Evolutionary conservation across 2,888 invertebrate species (phyloP).

Genomic region (Callyntrura guangdongensis): DNA sequence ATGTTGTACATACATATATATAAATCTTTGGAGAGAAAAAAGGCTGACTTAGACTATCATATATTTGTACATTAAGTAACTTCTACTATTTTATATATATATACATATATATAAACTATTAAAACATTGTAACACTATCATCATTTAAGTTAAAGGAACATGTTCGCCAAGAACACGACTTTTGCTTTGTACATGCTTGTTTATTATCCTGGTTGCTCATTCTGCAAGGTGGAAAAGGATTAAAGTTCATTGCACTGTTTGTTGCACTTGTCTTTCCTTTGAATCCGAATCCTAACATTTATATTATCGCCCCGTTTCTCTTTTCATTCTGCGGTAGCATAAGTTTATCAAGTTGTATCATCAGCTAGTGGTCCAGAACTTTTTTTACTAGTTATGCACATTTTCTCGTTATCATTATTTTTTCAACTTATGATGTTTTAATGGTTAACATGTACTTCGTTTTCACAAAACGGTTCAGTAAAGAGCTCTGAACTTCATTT

Average conservation of each 20-base stretch:
- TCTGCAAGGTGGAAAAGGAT: slow-evolving; percentile 71
- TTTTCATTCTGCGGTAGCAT: neutral
- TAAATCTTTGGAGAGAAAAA: too few species aligned
- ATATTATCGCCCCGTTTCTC: slow-evolving; percentile 28
- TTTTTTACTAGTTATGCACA: neutral
- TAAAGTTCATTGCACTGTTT: slow-evolving; percentile 74
- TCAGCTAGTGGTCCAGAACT: slow-evolving; percentile 57
- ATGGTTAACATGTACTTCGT: neutral
- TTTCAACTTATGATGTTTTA: neutral
- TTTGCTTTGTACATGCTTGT: slow-evolving; percentile 16
- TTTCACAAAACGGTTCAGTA: neutral
- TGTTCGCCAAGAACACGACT: slow-evolving; percentile 38
- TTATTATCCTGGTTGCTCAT: slow-evolving; percentile 59
- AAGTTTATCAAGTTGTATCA: slow-evolving; percentile 12
- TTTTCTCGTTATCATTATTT: slow-evolving; percentile 37
- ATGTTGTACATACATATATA: too few species aligned
- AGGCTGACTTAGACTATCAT: neutral
- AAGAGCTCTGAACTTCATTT: neutral
- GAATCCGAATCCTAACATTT: slow-evolving; percentile 41
- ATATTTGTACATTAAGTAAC: neutral
- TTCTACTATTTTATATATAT: neutral
- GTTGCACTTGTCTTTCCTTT: slow-evolving; percentile 71
- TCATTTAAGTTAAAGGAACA: slow-evolving; percentile 32
- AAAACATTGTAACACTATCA: neutral
- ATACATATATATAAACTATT: neutral